Percentiles rank a stretch among this genome's conserved stretches.
These are phyloP conservation scores for Invenusta paracnida DNA, from an alignment of 2,888 invertebrate genomes.

Conservation along the genomic window DNA sequence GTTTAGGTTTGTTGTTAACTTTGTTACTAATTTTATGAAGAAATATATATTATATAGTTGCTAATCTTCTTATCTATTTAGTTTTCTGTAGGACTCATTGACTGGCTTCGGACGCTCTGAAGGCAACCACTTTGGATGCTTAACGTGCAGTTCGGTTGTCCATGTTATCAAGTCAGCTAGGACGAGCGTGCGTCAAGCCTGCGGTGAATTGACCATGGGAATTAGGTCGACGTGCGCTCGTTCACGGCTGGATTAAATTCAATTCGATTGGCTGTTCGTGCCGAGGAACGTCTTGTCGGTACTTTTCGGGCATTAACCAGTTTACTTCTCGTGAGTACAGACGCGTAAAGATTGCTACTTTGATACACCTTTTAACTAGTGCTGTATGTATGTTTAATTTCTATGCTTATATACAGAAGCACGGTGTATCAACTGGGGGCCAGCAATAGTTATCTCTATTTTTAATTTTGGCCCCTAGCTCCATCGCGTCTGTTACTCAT, in stretches of 20 bases:
- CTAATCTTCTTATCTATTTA: too few relatives aligned
- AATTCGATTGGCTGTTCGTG: background rate
- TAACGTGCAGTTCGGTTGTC: constrained; percentile 3
- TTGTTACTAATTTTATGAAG: too few relatives aligned
- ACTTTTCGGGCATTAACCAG: background rate
- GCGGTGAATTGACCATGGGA: background rate
- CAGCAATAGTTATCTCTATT: background rate
- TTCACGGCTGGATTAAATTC: constrained; percentile 15
- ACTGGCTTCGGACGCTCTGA: constrained; percentile 19
- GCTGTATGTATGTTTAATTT: background rate
- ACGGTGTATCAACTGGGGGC: background rate
- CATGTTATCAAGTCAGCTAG: background rate
- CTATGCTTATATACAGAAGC: background rate
- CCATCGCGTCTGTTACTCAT: background rate
- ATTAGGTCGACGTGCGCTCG: constrained; percentile 15
- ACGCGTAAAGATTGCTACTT: background rate
- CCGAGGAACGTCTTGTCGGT: background rate
- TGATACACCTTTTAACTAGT: background rate
- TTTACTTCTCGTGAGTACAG: constrained; percentile 8
- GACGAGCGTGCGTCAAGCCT: background rate
- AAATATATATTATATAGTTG: too few relatives aligned
- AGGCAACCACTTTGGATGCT: constrained; percentile 17
- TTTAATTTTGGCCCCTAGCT: background rate
- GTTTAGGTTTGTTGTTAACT: constrained; percentile 38
- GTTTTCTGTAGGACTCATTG: constrained; percentile 18